phyloP scores from a whole-genome alignment of 2,888 invertebrate genomes.

The Gymnosoma rotundatum region DNA sequence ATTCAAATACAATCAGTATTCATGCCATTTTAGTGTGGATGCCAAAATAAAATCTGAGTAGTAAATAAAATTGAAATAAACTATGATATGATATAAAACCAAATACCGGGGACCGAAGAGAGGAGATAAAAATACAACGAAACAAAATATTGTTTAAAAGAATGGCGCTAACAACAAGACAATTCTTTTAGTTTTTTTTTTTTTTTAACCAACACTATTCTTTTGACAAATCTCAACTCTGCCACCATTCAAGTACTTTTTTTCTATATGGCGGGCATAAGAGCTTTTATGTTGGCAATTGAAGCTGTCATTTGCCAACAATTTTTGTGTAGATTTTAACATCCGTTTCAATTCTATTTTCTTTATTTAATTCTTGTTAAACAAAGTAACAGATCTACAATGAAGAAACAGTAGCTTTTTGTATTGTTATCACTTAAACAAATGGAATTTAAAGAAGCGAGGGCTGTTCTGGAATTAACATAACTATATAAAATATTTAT shows the following conservation, averaged over 20 bases:
- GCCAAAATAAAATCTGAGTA: conserved; percentile 29
- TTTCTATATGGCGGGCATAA: neutral
- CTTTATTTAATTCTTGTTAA: neutral
- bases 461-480: no score
- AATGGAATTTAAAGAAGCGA: neutral
- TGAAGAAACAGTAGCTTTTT: neutral
- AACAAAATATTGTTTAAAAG: conserved; percentile 23
- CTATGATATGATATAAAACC: neutral
- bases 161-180: neutral
- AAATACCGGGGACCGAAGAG: neutral
- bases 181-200: neutral
- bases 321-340: conserved; percentile 17
- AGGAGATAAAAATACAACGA: neutral
- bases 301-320: conserved; percentile 40
- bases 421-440: neutral
- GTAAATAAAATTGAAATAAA: conserved; percentile 6
- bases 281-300: conserved; percentile 28
- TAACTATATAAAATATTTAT: no score
- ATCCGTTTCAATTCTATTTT: conserved; percentile 16
- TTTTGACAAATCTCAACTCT: neutral
- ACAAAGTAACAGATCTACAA: neutral
- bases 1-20: neutral
- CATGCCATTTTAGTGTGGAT: neutral
- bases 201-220: neutral
- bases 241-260: neutral